Evolutionary conservation across 2,888 invertebrate species (phyloP).

Genomic region (Rhabditophanes sp.): DNA sequence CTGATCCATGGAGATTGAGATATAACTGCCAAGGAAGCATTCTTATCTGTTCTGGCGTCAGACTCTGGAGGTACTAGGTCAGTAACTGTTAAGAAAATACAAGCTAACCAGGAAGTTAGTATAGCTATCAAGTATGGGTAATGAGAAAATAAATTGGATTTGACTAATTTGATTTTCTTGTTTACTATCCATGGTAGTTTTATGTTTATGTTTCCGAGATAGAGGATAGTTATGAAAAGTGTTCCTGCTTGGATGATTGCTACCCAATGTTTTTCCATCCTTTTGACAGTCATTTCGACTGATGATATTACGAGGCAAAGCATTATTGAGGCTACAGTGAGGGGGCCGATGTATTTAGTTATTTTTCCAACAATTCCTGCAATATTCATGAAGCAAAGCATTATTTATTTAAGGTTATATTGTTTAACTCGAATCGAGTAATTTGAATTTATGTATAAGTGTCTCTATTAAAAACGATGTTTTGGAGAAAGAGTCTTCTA

Average conservation of each 20-base stretch:
- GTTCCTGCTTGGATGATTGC: slow-evolving; percentile 31
- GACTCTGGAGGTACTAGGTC: slow-evolving; percentile 22
- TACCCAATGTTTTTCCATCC: slow-evolving; percentile 38
- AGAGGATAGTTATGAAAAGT: slow-evolving; percentile 35
- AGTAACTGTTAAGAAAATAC: slow-evolving; percentile 30
- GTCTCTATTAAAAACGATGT: too few relatives aligned
- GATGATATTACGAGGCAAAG: slow-evolving; percentile 35
- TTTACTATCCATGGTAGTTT: slow-evolving; percentile 29
- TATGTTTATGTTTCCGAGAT: slow-evolving; percentile 30
- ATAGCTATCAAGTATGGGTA: slow-evolving; percentile 42
- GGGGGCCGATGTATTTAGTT: slow-evolving; percentile 31
- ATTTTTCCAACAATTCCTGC: slow-evolving; percentile 30
- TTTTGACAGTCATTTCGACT: slow-evolving; percentile 25
- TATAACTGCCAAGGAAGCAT: slow-evolving; percentile 24
- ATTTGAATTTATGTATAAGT: too few relatives aligned
- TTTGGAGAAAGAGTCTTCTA: too few relatives aligned
- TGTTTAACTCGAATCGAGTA: too few relatives aligned
- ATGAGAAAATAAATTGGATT: slow-evolving; percentile 32
- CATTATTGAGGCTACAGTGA: slow-evolving; percentile 36
- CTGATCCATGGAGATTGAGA: slow-evolving; percentile 26
- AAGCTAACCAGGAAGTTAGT: slow-evolving; percentile 35
- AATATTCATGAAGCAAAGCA: too few relatives aligned
- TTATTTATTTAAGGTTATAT: too few relatives aligned
- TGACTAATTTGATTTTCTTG: slow-evolving; percentile 24
- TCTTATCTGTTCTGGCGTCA: slow-evolving; percentile 36